Evolutionary conservation across 2,888 invertebrate species (phyloP).

Genomic region (Brachypalpus laphriformis): DNA sequence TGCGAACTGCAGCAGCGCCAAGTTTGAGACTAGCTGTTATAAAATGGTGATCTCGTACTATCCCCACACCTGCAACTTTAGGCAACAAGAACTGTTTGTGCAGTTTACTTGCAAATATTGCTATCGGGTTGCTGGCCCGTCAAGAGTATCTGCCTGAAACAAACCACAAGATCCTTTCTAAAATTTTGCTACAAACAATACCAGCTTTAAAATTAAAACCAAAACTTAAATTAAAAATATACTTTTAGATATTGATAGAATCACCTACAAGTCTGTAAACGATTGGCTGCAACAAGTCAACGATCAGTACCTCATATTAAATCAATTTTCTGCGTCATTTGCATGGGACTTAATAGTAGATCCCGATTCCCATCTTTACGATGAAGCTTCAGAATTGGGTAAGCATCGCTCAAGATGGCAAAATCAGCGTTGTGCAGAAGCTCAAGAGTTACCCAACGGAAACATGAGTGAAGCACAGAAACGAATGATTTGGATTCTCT

Average conservation of each 20-base stretch:
- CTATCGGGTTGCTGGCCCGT: too few relatives aligned
- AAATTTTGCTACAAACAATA: too few relatives aligned
- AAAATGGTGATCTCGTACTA: too few relatives aligned
- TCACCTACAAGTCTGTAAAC: constrained; percentile 48
- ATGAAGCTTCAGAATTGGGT: constrained; percentile 75
- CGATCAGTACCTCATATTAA: constrained; percentile 68
- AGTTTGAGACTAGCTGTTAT: too few relatives aligned
- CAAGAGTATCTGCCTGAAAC: too few relatives aligned
- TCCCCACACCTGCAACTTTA: too few relatives aligned
- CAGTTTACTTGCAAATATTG: too few relatives aligned
- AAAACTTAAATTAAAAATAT: neutral
- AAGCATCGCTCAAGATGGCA: constrained; percentile 80
- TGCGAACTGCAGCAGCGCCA: too few relatives aligned
- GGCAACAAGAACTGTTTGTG: too few relatives aligned
- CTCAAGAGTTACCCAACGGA: constrained; percentile 68
- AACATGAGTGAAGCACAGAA: constrained; percentile 76
- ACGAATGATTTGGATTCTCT: constrained; percentile 85
- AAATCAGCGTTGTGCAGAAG: constrained; percentile 79
- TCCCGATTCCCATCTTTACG: constrained; percentile 55
- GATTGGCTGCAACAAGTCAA: constrained; percentile 76
- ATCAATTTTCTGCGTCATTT: constrained; percentile 74
- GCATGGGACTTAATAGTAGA: constrained; percentile 76
- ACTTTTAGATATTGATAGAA: constrained; percentile 25
- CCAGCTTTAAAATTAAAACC: neutral
- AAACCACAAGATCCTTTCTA: too few relatives aligned